A percentile compares a stretch with the other conserved stretches of the same genome.
phyloP scores from a whole-genome alignment of 2,113 vertebrate species.

The Eptesicus fuscus region DNA sequence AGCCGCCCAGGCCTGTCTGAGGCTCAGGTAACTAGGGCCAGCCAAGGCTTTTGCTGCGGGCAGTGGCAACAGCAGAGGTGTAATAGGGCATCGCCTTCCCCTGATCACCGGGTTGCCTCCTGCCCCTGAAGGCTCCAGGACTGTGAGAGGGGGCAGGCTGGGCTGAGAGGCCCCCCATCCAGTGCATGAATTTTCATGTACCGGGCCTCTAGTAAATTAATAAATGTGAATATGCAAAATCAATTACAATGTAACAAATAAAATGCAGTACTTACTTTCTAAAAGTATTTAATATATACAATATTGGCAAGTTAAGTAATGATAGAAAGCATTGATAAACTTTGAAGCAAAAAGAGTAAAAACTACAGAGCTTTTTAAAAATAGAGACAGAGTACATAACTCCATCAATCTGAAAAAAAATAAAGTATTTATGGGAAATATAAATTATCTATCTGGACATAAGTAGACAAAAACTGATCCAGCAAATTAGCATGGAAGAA shows the following conservation, averaged over 20 bases:
- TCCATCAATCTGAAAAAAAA: not conserved
- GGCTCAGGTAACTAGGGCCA: no score
- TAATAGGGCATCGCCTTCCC: no score
- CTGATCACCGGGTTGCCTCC: no score
- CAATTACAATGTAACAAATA: not conserved
- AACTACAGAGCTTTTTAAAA: not conserved
- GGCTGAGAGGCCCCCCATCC: no score
- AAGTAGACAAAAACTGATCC: not conserved
- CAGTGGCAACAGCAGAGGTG: no score
- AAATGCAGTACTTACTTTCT: not conserved
- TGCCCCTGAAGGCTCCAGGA: no score
- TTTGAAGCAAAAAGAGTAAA: not conserved
- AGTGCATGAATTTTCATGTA: no score
- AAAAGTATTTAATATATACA: not conserved
- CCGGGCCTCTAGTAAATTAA: not conserved
- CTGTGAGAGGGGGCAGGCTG: no score
- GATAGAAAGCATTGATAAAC: not conserved
- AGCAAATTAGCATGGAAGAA: not conserved
- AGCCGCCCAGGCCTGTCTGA: no score
- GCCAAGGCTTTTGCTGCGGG: no score
- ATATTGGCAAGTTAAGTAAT: not conserved
- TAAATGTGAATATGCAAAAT: not conserved
- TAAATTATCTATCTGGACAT: not conserved
- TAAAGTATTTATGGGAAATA: not conserved
- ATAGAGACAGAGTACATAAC: not conserved